Evolutionary conservation across 2,888 invertebrate genomes (phyloP).

Genomic region (Drosophila leonis): DNA sequence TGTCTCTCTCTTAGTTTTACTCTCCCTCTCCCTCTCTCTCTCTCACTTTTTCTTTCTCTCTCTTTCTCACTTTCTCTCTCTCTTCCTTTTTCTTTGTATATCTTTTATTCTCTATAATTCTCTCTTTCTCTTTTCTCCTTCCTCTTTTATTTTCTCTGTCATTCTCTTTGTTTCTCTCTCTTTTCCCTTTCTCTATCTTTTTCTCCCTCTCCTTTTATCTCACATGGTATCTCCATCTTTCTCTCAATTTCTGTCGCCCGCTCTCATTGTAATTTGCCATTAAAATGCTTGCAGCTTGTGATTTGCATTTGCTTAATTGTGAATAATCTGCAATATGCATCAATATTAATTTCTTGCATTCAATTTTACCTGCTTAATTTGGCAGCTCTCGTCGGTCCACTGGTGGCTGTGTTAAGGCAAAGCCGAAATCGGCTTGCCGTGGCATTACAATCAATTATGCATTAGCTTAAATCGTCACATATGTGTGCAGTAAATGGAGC

Average conservation of each 20-base stretch:
- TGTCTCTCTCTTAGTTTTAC: neutral
- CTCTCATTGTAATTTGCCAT: neutral
- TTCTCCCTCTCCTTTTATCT: neutral
- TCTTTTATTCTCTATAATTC: too few relatives aligned
- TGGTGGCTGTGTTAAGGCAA: conserved; percentile 33
- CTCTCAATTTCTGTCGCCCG: neutral
- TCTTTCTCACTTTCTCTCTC: too few relatives aligned
- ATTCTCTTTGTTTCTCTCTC: neutral
- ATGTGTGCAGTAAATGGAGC: conserved; percentile 43
- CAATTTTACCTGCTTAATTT: conserved; percentile 59
- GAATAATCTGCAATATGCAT: conserved; percentile 27
- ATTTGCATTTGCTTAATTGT: conserved; percentile 28
- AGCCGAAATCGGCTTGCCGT: conserved; percentile 59
- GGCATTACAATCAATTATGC: conserved; percentile 72
- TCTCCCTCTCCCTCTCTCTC: too few relatives aligned
- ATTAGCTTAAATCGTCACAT: conserved; percentile 73
- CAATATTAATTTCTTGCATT: conserved; percentile 42
- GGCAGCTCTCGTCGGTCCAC: conserved; percentile 37
- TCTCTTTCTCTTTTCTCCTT: neutral
- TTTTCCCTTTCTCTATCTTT: neutral
- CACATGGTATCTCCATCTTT: neutral
- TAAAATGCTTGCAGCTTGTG: neutral
- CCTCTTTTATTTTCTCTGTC: neutral
- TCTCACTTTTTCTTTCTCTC: neutral
- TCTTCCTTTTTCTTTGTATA: too few relatives aligned